Base-by-base conservation (phyloP, 2,113 vertebrate genomes). In the Garra rufa region DNA sequence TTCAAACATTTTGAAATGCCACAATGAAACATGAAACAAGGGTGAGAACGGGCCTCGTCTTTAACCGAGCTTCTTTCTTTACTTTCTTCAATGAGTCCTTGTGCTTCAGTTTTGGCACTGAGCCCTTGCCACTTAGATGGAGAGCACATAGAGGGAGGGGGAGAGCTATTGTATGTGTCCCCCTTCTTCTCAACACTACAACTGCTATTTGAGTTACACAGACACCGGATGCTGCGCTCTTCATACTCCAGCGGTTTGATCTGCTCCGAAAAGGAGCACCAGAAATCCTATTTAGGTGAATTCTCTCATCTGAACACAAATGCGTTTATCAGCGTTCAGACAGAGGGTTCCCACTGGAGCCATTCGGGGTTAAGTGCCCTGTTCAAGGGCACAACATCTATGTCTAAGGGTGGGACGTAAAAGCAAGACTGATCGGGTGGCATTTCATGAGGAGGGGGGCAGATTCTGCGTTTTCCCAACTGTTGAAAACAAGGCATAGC, bases 101-200 rank as follows among this genome's bases (percentile, higher is more conserved):
- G 94, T 93, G 93, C 94, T 94, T 93, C 85, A 82, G 86, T 89
- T 89, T 93, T 95, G 94, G 94, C 94, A 93, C 88, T 74, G 85
- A 91, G 92, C 94, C 93, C 85, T 76, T 85, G 88, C 86, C 88
- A 91, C 92, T 91, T 92, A 91, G 90, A 91, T 92, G 89, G 90
- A 90, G 83, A 77, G 91, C 90, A 94, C 92, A 91, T 92, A 94
- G 92, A 89, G 89, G 88, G 84, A 89, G 90, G 75, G 89, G 75
- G 89, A 91, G 89, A 90, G 88, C 70, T 88, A 92, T 93, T 94
- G 91, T 94, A 90, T 91, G 85, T 89, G 89, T 92, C 88, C 88
- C 89, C 81, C 90, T 91, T n/a, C 92, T 89, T 91, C 93, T 94
- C 89, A 92, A 88, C 59, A 89, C 90, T 90, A 89, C 17, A 74